These are phyloP conservation scores for Epizoanthus stellaris DNA, from an alignment of 92 coral and sea anemone species.

Conservation along the genomic window DNA sequence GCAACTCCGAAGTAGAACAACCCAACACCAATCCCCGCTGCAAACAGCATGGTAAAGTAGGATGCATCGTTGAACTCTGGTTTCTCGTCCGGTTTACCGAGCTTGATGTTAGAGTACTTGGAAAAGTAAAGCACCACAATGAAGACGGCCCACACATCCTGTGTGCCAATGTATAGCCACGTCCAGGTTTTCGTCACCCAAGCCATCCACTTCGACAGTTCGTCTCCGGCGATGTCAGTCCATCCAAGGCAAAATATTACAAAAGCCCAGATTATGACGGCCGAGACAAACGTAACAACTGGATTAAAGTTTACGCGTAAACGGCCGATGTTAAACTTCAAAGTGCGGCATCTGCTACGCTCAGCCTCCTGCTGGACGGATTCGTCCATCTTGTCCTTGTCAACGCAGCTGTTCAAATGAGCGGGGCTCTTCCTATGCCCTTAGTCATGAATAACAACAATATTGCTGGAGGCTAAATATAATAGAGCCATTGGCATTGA, in stretches of 20 bases:
- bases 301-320: conserved; percentile 45
- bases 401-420: too few species aligned
- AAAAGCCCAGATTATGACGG: conserved; percentile 38
- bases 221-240: conserved; percentile 28
- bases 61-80: conserved; percentile 46
- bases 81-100: conserved; percentile 41
- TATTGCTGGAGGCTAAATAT: too few species aligned
- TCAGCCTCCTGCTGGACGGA: not conserved
- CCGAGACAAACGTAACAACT: conserved; percentile 31
- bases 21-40: conserved; percentile 50
- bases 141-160: conserved; percentile 27
- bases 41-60: conserved; percentile 48
- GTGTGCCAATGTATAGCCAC: conserved; percentile 46
- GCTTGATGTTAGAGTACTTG: conserved; percentile 24
- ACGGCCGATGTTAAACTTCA: conserved; percentile 22
- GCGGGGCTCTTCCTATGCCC: too few species aligned
- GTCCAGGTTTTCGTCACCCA: conserved; percentile 41
- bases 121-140: conserved; percentile 23
- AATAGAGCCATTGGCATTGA: too few species aligned
- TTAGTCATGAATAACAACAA: too few species aligned
- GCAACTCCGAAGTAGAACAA: conserved; percentile 48
- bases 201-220: conserved; percentile 11
- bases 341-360: conserved; percentile 9
- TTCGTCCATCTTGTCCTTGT: not conserved
- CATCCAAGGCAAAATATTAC: conserved; percentile 32